Evolutionary conservation across 2,797 vertebrate genomes (phyloP).

Genomic region (Psittacula derbiana): DNA sequence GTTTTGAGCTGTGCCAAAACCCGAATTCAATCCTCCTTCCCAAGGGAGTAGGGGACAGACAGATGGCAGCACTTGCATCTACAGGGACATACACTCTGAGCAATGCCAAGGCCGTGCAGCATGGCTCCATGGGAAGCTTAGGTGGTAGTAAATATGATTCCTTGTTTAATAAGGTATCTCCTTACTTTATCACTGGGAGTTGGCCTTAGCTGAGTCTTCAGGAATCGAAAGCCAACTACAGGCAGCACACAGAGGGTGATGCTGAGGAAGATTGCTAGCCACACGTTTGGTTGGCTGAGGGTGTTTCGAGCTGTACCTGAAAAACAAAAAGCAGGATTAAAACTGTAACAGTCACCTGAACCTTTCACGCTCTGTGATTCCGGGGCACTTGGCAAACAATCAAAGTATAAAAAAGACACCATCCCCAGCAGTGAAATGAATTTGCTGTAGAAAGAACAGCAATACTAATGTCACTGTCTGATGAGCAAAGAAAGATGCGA

Average conservation of each 20-base stretch:
- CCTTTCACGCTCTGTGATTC: neutral
- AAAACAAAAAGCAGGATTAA: neutral
- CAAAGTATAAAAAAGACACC: neutral
- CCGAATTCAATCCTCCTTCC: neutral
- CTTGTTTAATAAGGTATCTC: neutral
- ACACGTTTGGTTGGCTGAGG: constrained; percentile 86
- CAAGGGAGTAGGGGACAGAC: neutral
- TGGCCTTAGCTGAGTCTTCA: constrained; percentile 80
- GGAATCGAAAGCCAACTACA: constrained; percentile 81
- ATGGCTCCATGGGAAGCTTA: accelerated
- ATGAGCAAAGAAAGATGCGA: neutral
- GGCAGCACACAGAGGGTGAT: constrained; percentile 85
- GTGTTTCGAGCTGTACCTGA: constrained; percentile 89
- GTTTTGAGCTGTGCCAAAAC: neutral
- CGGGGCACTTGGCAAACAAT: neutral
- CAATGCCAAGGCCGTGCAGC: neutral
- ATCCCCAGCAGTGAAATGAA: neutral
- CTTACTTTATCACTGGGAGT: constrained; percentile 86
- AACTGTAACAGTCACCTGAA: neutral
- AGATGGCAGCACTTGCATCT: neutral
- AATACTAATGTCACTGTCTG: neutral
- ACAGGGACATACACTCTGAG: neutral
- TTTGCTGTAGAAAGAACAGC: neutral
- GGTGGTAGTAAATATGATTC: neutral
- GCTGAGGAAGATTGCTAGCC: constrained; percentile 88